phyloP scores from a whole-genome alignment of 2,113 vertebrate genomes.

The Phalacrocorax brasilianus region DNA sequence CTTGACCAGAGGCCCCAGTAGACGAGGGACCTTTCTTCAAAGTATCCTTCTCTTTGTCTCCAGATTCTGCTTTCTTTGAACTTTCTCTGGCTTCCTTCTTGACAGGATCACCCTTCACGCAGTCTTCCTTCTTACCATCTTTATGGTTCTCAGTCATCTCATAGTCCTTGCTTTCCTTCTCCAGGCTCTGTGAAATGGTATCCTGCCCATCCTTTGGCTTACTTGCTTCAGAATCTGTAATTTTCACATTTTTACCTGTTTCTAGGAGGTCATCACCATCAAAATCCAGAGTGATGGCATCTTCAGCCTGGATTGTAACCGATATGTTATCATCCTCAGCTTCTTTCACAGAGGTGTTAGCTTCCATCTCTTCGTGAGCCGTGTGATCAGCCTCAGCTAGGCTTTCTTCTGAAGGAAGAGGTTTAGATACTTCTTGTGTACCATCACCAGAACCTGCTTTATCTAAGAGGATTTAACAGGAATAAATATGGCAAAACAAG shows the following conservation, averaged over 20 bases:
- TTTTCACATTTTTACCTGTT: conserved; percentile 99
- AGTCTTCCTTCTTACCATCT: conserved; percentile 97
- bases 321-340: conserved; percentile 98
- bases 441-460: conserved; percentile 99
- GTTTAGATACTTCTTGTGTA: conserved; percentile 99
- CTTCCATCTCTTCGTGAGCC: conserved; percentile 87
- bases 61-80: conserved; percentile 96
- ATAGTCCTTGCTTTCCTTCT: conserved; percentile 88
- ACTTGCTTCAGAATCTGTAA: conserved; percentile 98
- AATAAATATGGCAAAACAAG: conserved; percentile 99
- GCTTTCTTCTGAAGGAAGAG: conserved; percentile 92
- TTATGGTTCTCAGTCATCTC: conserved; percentile 90
- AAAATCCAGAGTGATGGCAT: conserved; percentile 99
- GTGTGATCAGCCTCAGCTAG: conserved; percentile 86
- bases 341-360: conserved; percentile 90
- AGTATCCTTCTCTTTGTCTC: conserved; percentile 99
- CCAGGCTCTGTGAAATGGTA: conserved; percentile 86
- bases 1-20: conserved; percentile 99
- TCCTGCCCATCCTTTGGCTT: conserved; percentile 91
- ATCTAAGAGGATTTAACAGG: conserved; percentile 99
- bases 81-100: conserved; percentile 96
- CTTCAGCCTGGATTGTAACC: conserved; percentile 99
- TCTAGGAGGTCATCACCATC: conserved; percentile 99
- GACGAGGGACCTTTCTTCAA: conserved; percentile 99
- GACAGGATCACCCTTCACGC: conserved; percentile 85